Base-by-base conservation (phyloP, 2,888 invertebrate genomes). In the Dryocosmus kuriphilus region DNA sequence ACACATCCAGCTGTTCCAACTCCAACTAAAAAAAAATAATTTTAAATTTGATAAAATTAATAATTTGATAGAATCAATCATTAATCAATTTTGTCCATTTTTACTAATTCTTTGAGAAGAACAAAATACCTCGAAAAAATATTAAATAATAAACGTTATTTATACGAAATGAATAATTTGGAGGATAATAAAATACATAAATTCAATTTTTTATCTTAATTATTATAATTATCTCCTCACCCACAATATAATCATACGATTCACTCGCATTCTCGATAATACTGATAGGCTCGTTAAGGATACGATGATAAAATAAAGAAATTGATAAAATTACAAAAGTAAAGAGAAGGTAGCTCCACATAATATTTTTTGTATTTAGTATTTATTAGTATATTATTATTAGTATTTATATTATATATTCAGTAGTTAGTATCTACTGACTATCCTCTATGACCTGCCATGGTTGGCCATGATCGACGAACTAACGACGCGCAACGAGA, bases 1-100 rank as follows among this genome's bases (percentile, higher is more conserved):
- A 95, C 95, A 84, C 95, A 95, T 11, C 96, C 96, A 0, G 95
- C 93, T 38, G 96, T 95, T 0, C 96, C 96, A 2, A 94, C 95
- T 1, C 96, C 96, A 74, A 96, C 96, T 95, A n/a, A 24, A 30
- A 73, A 75, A n/a, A 22, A 71, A 79, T 46, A n/a, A 46, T 22
- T 22, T 35, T 74, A 0, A 51, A 19, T 62, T 16, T 9, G 41
- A 51, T 79, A 19, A 46, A 51, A 79, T 76, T 16, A 75, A 60
- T 24, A 63, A 41, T 41, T 41, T 41, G 11, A 16, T 16, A 16
- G 5, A 41, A 1, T 16, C 5, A 41, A 41, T 41, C 5, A 41
- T 16, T 41, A 9, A 35, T 35, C 9, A 1, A 35, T 11, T 35
- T 16, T 5, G 16, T 41, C 16, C 14, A 14, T 41, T 1, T 41